Percentiles rank a stretch among this genome's conserved stretches.
These are phyloP conservation scores for Troides helena DNA, from an alignment of 2,888 invertebrate genomes.

Conservation along the genomic window DNA sequence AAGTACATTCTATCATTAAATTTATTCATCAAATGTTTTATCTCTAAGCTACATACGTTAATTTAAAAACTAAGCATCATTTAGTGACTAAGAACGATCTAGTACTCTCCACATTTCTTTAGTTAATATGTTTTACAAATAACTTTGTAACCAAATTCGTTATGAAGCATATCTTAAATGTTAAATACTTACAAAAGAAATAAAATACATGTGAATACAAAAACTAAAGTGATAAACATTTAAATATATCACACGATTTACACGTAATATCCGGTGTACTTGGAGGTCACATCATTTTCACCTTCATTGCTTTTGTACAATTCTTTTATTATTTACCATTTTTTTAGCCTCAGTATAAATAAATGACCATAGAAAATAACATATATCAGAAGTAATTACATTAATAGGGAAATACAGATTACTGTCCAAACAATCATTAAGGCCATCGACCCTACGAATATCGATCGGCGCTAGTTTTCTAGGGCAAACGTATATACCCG, in stretches of 20 bases:
- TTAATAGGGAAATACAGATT: not conserved
- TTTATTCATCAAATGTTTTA: not conserved
- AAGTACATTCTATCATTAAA: not conserved
- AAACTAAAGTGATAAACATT: not conserved
- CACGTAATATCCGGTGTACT: not conserved
- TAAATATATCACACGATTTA: not conserved
- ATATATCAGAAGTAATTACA: too few species aligned
- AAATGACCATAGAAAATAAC: too few species aligned
- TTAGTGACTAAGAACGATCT: too few species aligned
- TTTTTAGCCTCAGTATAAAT: too few species aligned
- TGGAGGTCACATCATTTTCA: not conserved
- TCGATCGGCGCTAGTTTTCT: conserved; percentile 55
- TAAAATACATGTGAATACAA: not conserved
- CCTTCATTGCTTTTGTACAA: not conserved
- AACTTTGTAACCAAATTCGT: not conserved
- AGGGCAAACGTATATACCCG: conserved; percentile 50
- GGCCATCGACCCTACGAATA: conserved; percentile 56
- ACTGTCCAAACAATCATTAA: conserved; percentile 35
- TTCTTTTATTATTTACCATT: too few species aligned
- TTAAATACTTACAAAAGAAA: not conserved
- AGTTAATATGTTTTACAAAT: too few species aligned
- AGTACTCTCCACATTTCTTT: too few species aligned
- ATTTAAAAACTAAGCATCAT: too few species aligned
- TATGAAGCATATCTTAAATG: not conserved
- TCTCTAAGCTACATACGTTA: not conserved